Conservation (phyloP, 2,113 vertebrate genomes). For the Pseudorasbora parva region DNA sequence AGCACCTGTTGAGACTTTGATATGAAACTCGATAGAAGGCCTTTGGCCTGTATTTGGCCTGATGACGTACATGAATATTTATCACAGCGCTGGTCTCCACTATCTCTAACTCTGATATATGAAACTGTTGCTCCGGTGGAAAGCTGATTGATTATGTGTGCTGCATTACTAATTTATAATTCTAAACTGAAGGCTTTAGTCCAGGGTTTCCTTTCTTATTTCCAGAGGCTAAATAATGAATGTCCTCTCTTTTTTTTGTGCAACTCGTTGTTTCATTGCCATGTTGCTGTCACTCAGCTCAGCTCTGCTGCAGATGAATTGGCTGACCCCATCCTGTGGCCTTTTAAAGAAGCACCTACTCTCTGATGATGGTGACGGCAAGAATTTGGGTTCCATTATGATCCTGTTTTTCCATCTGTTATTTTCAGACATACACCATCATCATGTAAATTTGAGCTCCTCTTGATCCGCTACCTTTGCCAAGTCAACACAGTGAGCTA, state of each 20-base stretch:
- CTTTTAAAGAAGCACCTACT: background rate
- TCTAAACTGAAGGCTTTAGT: slow-evolving; percentile 30
- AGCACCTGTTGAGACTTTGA: slow-evolving; percentile 5
- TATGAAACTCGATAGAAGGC: slow-evolving; percentile 13
- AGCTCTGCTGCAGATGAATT: slow-evolving; percentile 15
- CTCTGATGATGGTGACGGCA: slow-evolving; percentile 3
- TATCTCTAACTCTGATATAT: slow-evolving; percentile 3
- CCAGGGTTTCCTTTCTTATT: slow-evolving; percentile 24
- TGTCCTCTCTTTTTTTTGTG: slow-evolving; percentile 17
- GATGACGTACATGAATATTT: slow-evolving; percentile 47
- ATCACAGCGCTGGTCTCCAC: slow-evolving; percentile 17
- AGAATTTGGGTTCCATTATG: slow-evolving; percentile 19
- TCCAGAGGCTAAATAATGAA: slow-evolving; percentile 40
- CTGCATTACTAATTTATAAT: slow-evolving; percentile 46
- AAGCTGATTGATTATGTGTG: slow-evolving; percentile 37
- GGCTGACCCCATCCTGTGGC: background rate
- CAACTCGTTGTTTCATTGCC: background rate
- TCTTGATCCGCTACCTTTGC: background rate
- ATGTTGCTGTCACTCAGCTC: slow-evolving; percentile 14
- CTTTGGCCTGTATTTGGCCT: slow-evolving; percentile 11
- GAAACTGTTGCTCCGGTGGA: slow-evolving; percentile 24
- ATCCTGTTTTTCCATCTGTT: slow-evolving; percentile 23
- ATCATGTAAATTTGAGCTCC: background rate
- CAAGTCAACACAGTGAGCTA: slow-evolving; percentile 2
- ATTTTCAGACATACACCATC: background rate